Percentiles rank a stretch among this genome's conserved stretches.
phyloP scores from a whole-genome alignment of 2,113 vertebrate genomes.

The Cottus gobio region DNA sequence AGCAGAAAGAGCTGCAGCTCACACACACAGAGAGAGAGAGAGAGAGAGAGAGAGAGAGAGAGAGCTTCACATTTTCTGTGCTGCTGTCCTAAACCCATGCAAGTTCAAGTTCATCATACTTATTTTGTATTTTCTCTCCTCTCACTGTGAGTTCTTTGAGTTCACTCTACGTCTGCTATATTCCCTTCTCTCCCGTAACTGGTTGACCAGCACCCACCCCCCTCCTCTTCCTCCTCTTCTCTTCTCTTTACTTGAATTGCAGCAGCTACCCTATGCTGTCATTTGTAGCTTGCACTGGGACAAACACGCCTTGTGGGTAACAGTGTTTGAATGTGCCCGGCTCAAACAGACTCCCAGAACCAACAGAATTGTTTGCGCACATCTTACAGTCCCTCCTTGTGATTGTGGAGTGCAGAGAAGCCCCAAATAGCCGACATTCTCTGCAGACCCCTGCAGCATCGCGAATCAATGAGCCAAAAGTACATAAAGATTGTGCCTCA shows the following conservation, averaged over 20 bases:
- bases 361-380: conserved; percentile 62
- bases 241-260: conserved; percentile 50
- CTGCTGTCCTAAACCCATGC: conserved; percentile 25
- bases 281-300: conserved; percentile 53
- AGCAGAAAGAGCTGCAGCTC: conserved; percentile 46
- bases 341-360: conserved; percentile 65
- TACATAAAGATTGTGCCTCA: conserved; percentile 68
- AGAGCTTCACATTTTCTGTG: conserved; percentile 2
- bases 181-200: conserved; percentile 42
- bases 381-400: conserved; percentile 63
- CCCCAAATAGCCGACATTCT: conserved; percentile 56
- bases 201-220: conserved; percentile 38
- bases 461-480: conserved; percentile 69
- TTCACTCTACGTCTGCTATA: conserved; percentile 39
- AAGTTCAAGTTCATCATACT: conserved; percentile 47
- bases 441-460: conserved; percentile 64
- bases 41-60: neutral
- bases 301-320: conserved; percentile 70
- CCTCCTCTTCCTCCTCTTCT: conserved; percentile 9
- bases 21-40: conserved; percentile 9
- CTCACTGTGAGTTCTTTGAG: conserved; percentile 36
- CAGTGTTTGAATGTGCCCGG: conserved; percentile 59
- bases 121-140: conserved; percentile 36
- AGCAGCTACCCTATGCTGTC: conserved; percentile 48
- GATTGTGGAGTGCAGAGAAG: conserved; percentile 57